Evolutionary conservation across 2,113 vertebrate species (phyloP), one percentile per base, ranked within the genome.

Genomic region (Chaetodon trifascialis): DNA sequence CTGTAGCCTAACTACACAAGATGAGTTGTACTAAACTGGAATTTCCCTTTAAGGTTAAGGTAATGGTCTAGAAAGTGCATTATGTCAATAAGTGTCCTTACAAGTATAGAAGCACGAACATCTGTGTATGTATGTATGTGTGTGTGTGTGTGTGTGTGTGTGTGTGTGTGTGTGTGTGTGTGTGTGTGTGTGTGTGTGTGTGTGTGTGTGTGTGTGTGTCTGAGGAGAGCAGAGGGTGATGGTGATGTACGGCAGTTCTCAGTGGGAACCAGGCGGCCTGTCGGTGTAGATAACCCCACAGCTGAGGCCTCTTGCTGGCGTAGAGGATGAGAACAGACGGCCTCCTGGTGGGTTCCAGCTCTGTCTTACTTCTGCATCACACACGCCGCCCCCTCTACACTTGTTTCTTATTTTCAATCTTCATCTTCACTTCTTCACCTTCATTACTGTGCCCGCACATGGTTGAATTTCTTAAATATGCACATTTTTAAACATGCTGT

Each of bases 261-360:
- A 90, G 90, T 83, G 79, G 90, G 86, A 79, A 82, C 84, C 58
- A 52, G 54, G 55, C 44, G 52, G 63, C 79, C 80, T 92, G 92
- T 93, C 94, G 66, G 85, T 88, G 89, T 84, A 51, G 85, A 94
- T 94, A 88, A 92, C 82, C 75, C 80, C 80, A 76, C 40, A 86
- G 60, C 12, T 0, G 52, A 86, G 85, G 76, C 77, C 76, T 85
- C 82, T 86, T 23, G 17, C 79, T 77, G 69, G 85, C 86, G 70
- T 23, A 0, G 81, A 75, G 88, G 73, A 93, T 88, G 82, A 87
- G 89, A 91, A 64, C 55, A 21, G 93, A 92, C 86, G 49, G 72
- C 88, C 86, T 85, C 92, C 91, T 66, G 87, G 65, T 76, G 92
- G 62, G 79, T 17, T 36, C 59, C 38, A 10, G 65, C 73, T 80